Evolutionary conservation across 2,113 vertebrate genomes (phyloP).

Genomic region (Aramus guarauna): DNA sequence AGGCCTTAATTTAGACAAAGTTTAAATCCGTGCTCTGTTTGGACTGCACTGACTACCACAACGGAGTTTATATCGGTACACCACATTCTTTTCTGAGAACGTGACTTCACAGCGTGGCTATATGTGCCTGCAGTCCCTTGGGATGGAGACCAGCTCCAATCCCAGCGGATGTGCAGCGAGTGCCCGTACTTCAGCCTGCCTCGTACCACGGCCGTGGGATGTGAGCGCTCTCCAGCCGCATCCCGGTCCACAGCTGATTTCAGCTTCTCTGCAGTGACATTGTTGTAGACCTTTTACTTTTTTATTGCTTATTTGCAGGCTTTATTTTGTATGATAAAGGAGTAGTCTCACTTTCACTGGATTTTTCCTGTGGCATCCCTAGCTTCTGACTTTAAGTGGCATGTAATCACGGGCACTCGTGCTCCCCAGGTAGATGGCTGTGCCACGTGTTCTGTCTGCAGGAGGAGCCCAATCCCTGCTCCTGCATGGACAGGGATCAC

Average conservation of each 20-base stretch:
- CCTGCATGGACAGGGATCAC: not conserved
- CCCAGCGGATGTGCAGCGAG: rapidly evolving
- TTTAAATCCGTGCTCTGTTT: not conserved
- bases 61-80: not conserved
- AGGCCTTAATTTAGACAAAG: not conserved
- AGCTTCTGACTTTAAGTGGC: not conserved
- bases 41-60: not conserved
- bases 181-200: not conserved
- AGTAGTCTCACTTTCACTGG: not conserved
- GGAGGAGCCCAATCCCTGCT: not conserved
- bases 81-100: not conserved
- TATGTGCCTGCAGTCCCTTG: rapidly evolving
- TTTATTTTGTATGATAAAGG: not conserved
- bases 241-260: not conserved
- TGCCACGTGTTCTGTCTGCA: not conserved
- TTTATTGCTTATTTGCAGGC: not conserved
- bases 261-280: not conserved
- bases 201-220: rapidly evolving
- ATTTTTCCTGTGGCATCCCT: not conserved
- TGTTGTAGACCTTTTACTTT: not conserved
- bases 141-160: not conserved
- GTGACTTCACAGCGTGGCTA: rapidly evolving
- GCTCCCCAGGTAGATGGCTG: not conserved
- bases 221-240: not conserved
- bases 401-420: rapidly evolving